Evolutionary conservation across 1,140 invertebrate genomes (phyloP), one percentile per base, ranked within the genome.

Genomic region (Drosophila miranda): DNA sequence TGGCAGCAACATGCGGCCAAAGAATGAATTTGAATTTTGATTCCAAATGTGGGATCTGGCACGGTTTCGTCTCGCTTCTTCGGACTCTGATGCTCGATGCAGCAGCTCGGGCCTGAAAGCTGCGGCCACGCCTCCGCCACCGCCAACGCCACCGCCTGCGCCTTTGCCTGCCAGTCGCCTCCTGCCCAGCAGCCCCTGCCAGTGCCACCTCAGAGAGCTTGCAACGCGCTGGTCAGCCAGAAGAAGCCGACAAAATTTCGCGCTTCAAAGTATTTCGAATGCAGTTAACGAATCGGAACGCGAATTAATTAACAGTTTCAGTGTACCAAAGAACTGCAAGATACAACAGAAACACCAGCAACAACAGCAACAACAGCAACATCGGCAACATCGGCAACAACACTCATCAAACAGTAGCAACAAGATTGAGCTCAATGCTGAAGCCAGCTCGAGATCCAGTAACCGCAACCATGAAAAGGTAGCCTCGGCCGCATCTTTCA

Each of bases 281-380:
- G 81, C 77, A 80, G 77, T 87, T 82, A 86, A 75, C 82, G 82
- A 86, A 87, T 82, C 82, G 82, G 83, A 86, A 87, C 81, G 82
- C 56, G 78, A 87, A 82, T 87, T 86, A 86, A 87, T 87, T 86
- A 87, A 86, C 82, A 87, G 82, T 82, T 87, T 78, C 78, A 80
- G 82, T 86, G 81, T 77, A 86, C 77, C 77, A 81, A 76, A 81
- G 81, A 84, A 86, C 81, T 79, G 77, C 77, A 75, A 70, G 59
- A 55, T 46, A 68, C 49, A 75, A 57, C 21, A 63, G 14, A 19
- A 19, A 19, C 19, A 19, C 19, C 19, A 69, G 59, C 57, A 58
- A 44, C 42, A 63, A 44, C 43, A 56, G 55, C 56, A 58, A 6
- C 21, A 51, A 21, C 62, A 58, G 3, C 53, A 54, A n/a, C 64